A percentile compares a stretch with the other conserved stretches of the same genome.
These are phyloP conservation scores for Scophthalmus maximus DNA, from an alignment of 2,113 vertebrate genomes.

Conservation along the genomic window DNA sequence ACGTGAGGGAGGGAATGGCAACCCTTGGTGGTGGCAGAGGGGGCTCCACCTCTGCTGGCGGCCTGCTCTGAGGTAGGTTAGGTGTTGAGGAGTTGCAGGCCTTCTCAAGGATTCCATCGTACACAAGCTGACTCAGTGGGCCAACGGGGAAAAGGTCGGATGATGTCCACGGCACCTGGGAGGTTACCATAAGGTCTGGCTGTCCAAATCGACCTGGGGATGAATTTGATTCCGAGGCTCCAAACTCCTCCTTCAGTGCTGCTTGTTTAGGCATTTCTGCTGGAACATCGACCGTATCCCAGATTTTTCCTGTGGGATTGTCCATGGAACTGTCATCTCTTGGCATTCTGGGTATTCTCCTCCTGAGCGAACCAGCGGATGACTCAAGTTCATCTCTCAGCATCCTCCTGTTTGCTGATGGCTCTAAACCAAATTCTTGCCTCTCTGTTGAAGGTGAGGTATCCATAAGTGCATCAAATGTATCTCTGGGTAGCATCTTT, in stretches of 20 bases:
- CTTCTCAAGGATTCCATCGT: slow-evolving; percentile 95
- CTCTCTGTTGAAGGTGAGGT: slow-evolving; percentile 38
- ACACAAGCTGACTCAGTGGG: slow-evolving; percentile 89
- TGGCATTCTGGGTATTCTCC: slow-evolving; percentile 46
- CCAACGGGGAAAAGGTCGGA: slow-evolving; percentile 83
- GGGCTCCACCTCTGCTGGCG: slow-evolving; percentile 40
- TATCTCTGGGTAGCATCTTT: slow-evolving; percentile 63
- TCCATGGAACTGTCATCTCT: slow-evolving; percentile 62
- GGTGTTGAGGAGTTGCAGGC: slow-evolving; percentile 80
- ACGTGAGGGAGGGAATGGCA: slow-evolving; percentile 49
- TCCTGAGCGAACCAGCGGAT: slow-evolving; percentile 54
- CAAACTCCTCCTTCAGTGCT: slow-evolving; percentile 56
- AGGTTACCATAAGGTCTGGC: slow-evolving; percentile 77
- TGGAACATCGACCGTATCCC: slow-evolving; percentile 61
- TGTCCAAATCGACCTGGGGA: slow-evolving; percentile 47
- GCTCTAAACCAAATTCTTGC: slow-evolving; percentile 57
- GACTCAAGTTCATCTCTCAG: slow-evolving; percentile 61
- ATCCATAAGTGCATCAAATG: slow-evolving; percentile 44
- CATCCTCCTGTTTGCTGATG: slow-evolving; percentile 40
- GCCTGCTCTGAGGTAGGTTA: slow-evolving; percentile 59
- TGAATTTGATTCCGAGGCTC: slow-evolving; percentile 47
- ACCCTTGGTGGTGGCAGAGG: slow-evolving; percentile 21
- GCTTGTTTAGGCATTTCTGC: slow-evolving; percentile 59
- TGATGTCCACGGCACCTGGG: slow-evolving; percentile 80
- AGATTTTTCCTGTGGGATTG: slow-evolving; percentile 49